Base-by-base conservation (phyloP, 2,113 vertebrate genomes). In the Vanacampus margaritifer region DNA sequence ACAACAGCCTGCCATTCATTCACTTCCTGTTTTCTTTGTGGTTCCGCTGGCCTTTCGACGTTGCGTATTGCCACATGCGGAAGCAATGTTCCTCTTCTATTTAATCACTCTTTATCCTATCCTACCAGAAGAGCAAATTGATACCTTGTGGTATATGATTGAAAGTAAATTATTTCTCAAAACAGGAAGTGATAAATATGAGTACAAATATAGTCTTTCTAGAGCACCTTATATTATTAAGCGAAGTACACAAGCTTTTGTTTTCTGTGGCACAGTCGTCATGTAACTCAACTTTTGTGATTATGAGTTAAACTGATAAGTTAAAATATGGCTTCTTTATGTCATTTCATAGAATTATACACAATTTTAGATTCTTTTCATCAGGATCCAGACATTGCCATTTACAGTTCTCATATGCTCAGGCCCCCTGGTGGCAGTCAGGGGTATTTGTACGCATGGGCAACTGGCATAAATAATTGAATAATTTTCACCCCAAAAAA, bases 361-460 rank as follows among this genome's bases (percentile, higher is more conserved):
- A 2, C 28, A 32, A 23, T 53, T 23, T 53, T 24, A 24, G 3
- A 53, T 53, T 10, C 3, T 53, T 14, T 24, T 6, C 23, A 26
- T 26, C 11, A 3, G 5, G 50, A 24, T 24, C 12, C 24, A 26
- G 19, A 21, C 13, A 12, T 28, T 56, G 28, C 3, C 53, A 26
- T 16, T 56, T 26, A 14, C 53, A 54, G n/a, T 62, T n/a, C 3
- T 16, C 19, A 2, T 1, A 0, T 36, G 11, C 5, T 6, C 11
- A 16, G 79, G 74, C 73, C 73, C 60, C 53, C 76, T 81, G 21
- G 66, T 81, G 82, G 54, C n/a, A 21, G 21, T 16, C 37, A n/a
- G 28, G 13, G 21, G 12, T 53, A 35, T 56, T 13, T 8, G 0
- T 24, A 26, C 50, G 48, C 43, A 32, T 32, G 28, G 28, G 28